These are phyloP conservation scores for Syndactyla subalaris DNA, from an alignment of 2,797 vertebrate species.

Conservation along the genomic window DNA sequence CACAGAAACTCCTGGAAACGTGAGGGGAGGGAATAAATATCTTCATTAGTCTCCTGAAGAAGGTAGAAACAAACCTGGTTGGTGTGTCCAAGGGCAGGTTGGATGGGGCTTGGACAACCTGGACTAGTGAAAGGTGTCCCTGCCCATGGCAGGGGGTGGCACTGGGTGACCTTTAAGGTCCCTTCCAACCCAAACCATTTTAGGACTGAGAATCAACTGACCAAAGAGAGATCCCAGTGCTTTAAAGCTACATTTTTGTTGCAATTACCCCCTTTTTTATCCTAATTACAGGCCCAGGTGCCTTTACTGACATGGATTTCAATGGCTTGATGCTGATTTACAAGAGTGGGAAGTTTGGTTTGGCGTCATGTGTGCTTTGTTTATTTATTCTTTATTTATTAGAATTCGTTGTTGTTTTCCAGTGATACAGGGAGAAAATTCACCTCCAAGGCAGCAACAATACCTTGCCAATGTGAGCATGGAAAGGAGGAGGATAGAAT, in stretches of 20 bases:
- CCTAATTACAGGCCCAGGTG: neutral
- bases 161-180: neutral
- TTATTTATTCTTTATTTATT: neutral
- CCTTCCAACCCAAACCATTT: neutral
- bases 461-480: neutral
- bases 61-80: neutral
- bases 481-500: neutral
- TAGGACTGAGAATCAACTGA: neutral
- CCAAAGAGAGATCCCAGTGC: too few relatives aligned
- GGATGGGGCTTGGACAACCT: accelerated
- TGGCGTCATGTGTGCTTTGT: neutral
- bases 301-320: neutral
- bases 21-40: neutral
- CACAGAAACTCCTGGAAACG: neutral
- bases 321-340: neutral
- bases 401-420: neutral
- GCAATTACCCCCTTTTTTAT: neutral
- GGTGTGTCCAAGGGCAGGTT: neutral
- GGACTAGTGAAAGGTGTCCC: neutral
- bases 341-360: neutral
- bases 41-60: neutral
- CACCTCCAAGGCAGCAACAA: neutral
- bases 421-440: neutral
- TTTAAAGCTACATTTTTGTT: neutral
- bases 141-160: too few relatives aligned